Evolutionary conservation across 2,888 invertebrate species (phyloP).

Genomic region (Serrognathus titanus): DNA sequence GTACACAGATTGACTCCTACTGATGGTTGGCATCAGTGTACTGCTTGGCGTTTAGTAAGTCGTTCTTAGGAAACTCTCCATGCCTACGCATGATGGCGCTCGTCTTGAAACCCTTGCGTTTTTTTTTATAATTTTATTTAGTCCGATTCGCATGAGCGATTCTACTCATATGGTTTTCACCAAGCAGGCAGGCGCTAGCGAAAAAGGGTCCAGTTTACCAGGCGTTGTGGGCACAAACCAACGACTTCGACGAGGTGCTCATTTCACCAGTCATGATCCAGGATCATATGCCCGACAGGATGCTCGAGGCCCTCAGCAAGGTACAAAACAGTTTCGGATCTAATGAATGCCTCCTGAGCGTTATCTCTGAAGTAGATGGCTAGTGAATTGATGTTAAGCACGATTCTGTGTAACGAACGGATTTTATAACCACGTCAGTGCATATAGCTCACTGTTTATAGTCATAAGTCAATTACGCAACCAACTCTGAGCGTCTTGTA

Average conservation of each 20-base stretch:
- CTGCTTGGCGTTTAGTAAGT: no score
- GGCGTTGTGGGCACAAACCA: constrained; percentile 81
- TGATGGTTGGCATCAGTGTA: no score
- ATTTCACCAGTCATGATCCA: constrained; percentile 88
- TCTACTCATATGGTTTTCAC: neutral
- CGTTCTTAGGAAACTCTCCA: no score
- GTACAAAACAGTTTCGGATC: constrained; percentile 50
- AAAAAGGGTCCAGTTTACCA: constrained; percentile 79
- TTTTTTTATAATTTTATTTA: constrained; percentile 1
- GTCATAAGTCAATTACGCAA: neutral
- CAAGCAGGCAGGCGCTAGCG: constrained; percentile 61
- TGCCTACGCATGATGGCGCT: no score
- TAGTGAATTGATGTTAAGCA: neutral
- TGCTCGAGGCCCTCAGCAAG: constrained; percentile 79
- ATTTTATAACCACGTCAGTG: neutral
- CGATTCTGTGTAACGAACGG: neutral
- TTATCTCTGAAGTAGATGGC: constrained; percentile 1
- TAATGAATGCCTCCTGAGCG: constrained; percentile 16
- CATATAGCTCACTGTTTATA: no score
- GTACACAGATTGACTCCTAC: no score
- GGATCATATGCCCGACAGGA: constrained; percentile 88
- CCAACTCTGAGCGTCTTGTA: no score
- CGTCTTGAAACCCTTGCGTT: neutral
- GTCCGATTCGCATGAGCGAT: neutral
- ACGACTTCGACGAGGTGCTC: constrained; percentile 81